These are phyloP conservation scores for Sebastes trivittatus DNA, from an alignment of 2,797 vertebrate genomes.

Conservation along the genomic window DNA sequence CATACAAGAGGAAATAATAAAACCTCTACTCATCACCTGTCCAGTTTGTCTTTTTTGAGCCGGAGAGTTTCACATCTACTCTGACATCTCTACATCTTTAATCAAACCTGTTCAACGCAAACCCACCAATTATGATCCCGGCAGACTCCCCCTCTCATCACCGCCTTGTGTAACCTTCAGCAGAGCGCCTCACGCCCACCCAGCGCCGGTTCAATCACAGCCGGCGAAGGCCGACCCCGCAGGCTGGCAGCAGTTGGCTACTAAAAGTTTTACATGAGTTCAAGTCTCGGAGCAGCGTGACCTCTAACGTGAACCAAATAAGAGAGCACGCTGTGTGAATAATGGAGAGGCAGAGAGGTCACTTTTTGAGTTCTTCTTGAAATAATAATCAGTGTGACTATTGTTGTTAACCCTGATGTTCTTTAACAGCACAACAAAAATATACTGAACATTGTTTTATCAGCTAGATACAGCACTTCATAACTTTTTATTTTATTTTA, in stretches of 20 bases:
- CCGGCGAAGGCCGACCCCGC: conserved; percentile 22
- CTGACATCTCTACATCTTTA: conserved; percentile 23
- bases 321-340: conserved; percentile 6
- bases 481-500: no score
- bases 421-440: background rate
- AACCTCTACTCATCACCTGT: conserved; percentile 8
- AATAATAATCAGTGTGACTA: background rate
- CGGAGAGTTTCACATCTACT: background rate
- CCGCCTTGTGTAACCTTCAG: conserved; percentile 28
- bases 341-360: background rate
- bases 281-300: background rate
- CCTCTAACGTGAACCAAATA: conserved; percentile 12
- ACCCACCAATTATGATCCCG: background rate
- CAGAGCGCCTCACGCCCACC: background rate
- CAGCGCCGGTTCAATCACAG: background rate
- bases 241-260: conserved; percentile 20
- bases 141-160: conserved; percentile 1
- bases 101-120: conserved; percentile 26
- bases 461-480: background rate
- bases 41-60: background rate
- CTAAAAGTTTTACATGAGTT: conserved; percentile 52
- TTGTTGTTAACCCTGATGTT: background rate
- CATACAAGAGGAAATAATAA: conserved; percentile 32
- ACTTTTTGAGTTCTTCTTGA: background rate
- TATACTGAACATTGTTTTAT: background rate